Conservation (phyloP, 2,888 invertebrate species). For the Automeris io region DNA sequence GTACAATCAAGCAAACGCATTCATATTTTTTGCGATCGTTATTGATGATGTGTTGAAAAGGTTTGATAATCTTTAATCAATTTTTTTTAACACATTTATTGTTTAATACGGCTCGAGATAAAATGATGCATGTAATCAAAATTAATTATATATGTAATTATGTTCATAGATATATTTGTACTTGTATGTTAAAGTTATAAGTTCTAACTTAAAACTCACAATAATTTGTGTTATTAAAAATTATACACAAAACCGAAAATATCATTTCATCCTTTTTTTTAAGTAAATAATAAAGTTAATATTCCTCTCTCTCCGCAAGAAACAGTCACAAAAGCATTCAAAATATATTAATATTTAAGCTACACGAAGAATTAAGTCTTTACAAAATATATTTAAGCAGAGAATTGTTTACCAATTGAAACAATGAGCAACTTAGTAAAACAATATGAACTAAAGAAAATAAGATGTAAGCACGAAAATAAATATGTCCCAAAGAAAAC, state of each 20-base stretch:
- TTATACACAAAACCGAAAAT: too few species aligned
- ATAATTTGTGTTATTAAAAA: too few species aligned
- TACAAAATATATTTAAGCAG: constrained; percentile 3
- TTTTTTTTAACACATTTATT: constrained; percentile 1
- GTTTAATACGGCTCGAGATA: neutral
- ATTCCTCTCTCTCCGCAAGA: too few species aligned
- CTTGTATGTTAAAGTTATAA: too few species aligned
- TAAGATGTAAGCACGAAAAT: constrained; percentile 37
- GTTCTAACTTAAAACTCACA: too few species aligned
- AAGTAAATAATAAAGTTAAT: too few species aligned
- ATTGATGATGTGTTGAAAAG: constrained; percentile 16
- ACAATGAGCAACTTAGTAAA: constrained; percentile 20
- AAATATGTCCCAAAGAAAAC: constrained; percentile 66
- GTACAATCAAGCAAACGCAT: constrained; percentile 22
- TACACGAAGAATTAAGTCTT: constrained; percentile 2
- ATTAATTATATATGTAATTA: too few species aligned
- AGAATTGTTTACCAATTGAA: constrained; percentile 12
- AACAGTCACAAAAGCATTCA: too few species aligned
- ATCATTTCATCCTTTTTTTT: too few species aligned
- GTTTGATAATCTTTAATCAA: constrained; percentile 6
- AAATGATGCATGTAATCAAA: neutral
- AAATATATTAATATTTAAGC: constrained; percentile 3
- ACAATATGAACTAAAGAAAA: constrained; percentile 33
- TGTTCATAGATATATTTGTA: too few species aligned
- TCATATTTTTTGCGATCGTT: constrained; percentile 21